A percentile compares a stretch with the other conserved stretches of the same genome.
phyloP scores from a whole-genome alignment of 2,888 invertebrate species.

The Caenorhabditis sp. region DNA sequence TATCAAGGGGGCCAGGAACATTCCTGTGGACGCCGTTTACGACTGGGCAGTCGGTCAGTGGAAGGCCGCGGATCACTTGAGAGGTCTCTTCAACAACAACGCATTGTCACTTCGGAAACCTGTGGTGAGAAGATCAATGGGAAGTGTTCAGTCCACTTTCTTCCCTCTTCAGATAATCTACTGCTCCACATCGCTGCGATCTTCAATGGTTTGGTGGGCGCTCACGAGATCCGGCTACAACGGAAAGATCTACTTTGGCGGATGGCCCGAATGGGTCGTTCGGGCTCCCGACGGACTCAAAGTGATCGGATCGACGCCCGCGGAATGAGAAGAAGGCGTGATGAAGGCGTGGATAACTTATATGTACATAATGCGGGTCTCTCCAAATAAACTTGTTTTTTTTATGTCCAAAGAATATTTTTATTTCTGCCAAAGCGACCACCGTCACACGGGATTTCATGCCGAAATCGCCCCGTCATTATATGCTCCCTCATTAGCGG shows the following conservation, averaged over 20 bases:
- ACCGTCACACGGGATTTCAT: too few relatives aligned
- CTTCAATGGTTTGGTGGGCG: slow-evolving; percentile 76
- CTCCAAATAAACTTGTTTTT: neutral
- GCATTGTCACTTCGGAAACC: slow-evolving; percentile 55
- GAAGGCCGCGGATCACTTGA: slow-evolving; percentile 51
- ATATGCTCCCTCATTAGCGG: too few relatives aligned
- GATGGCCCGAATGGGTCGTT: slow-evolving; percentile 78
- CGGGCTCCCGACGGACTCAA: slow-evolving; percentile 77
- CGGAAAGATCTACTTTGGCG: slow-evolving; percentile 75
- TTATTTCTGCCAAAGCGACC: too few relatives aligned
- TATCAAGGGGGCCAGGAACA: slow-evolving; percentile 72
- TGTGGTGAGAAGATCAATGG: slow-evolving; percentile 43
- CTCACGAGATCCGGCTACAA: slow-evolving; percentile 66
- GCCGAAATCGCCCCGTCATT: too few relatives aligned
- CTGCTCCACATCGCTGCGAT: slow-evolving; percentile 71
- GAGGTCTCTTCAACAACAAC: slow-evolving; percentile 59
- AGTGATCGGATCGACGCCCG: slow-evolving; percentile 60
- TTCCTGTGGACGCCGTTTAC: slow-evolving; percentile 73
- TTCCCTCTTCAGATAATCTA: slow-evolving; percentile 63
- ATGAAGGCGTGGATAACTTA: slow-evolving; percentile 6
- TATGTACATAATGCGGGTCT: slow-evolving; percentile 48
- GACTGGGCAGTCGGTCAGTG: slow-evolving; percentile 65
- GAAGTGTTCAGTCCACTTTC: neutral
- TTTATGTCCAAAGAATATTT: too few relatives aligned
- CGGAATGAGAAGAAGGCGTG: neutral